A percentile compares a stretch with the other conserved stretches of the same genome.
These are phyloP conservation scores for Pandion haliaetus DNA, from an alignment of 2,113 vertebrate species.

Conservation along the genomic window DNA sequence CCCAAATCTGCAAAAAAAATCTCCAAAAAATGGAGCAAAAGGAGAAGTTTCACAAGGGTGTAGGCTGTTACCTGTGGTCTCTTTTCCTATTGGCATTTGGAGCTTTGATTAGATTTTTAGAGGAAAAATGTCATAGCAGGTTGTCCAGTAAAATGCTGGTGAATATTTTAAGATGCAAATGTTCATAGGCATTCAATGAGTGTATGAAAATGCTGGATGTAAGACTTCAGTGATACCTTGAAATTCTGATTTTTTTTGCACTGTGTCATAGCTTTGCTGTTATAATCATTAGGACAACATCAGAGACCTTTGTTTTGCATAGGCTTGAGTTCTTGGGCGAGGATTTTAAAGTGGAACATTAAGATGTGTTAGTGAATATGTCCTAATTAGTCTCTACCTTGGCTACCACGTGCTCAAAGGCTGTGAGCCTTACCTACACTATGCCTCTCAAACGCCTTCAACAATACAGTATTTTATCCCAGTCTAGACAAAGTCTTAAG, in stretches of 20 bases:
- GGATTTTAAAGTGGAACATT: neutral
- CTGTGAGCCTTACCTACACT: neutral
- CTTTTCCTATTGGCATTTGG: neutral
- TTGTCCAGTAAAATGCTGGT: neutral
- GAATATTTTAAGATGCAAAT: neutral
- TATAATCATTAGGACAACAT: neutral
- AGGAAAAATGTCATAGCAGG: neutral
- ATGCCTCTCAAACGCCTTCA: neutral
- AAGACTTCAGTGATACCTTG: neutral
- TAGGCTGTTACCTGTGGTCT: neutral
- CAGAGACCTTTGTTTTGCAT: conserved; percentile 17
- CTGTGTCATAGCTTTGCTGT: neutral
- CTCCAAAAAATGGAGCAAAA: neutral
- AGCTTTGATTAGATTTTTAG: neutral
- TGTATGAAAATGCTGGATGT: neutral
- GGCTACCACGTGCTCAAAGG: neutral
- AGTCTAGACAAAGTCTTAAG: conserved; percentile 48
- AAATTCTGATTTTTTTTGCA: neutral
- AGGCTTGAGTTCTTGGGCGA: conserved; percentile 15
- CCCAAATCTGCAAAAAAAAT: neutral
- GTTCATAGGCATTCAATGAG: neutral
- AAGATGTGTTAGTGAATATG: neutral
- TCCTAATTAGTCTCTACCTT: conserved; percentile 23
- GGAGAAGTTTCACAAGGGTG: neutral
- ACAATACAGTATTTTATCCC: conserved; percentile 22